Conservation (phyloP, 2,888 invertebrate species). For the Raillietiella orientalis region DNA sequence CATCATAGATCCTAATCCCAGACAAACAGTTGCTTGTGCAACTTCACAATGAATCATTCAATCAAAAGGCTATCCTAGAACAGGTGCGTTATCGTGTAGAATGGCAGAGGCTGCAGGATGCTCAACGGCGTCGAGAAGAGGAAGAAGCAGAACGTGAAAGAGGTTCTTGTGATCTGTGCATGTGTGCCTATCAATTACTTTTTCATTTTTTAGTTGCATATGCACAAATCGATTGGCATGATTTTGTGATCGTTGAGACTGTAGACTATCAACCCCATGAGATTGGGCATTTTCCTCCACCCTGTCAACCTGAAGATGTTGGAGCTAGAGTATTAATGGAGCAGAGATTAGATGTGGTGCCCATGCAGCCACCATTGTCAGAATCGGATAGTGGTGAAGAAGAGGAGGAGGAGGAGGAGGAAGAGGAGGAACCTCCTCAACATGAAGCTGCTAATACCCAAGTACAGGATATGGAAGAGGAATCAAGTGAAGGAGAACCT, state of each 20-base stretch:
- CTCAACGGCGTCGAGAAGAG: conserved; percentile 68
- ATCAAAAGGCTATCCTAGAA: conserved; percentile 33
- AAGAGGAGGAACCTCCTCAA: no score
- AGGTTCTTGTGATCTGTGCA: conserved; percentile 19
- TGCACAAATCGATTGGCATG: conserved; percentile 98
- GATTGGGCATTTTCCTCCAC: conserved; percentile 79
- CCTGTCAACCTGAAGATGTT: conserved; percentile 86
- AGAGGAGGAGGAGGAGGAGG: conserved; percentile 6
- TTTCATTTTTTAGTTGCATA: conserved; percentile 18
- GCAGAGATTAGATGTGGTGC: conserved; percentile 13
- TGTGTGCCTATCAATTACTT: no score
- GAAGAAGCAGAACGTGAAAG: conserved; percentile 82
- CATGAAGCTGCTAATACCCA: conserved; percentile 4
- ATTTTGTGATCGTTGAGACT: conserved; percentile 97
- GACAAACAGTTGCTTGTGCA: conserved; percentile 59
- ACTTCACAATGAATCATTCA: conserved; percentile 34
- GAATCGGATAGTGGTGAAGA: conserved; percentile 6
- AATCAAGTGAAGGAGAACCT: conserved; percentile 23
- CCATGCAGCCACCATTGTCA: no score
- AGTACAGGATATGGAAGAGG: conserved; percentile 7
- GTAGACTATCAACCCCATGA: conserved; percentile 95
- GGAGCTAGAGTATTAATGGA: conserved; percentile 75
- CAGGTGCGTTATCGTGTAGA: conserved; percentile 77
- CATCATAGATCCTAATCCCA: conserved; percentile 33
- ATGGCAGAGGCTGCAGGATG: conserved; percentile 82